These are phyloP conservation scores for Drosophila equinoxialis DNA, from an alignment of 1,140 invertebrate genomes.

Conservation along the genomic window DNA sequence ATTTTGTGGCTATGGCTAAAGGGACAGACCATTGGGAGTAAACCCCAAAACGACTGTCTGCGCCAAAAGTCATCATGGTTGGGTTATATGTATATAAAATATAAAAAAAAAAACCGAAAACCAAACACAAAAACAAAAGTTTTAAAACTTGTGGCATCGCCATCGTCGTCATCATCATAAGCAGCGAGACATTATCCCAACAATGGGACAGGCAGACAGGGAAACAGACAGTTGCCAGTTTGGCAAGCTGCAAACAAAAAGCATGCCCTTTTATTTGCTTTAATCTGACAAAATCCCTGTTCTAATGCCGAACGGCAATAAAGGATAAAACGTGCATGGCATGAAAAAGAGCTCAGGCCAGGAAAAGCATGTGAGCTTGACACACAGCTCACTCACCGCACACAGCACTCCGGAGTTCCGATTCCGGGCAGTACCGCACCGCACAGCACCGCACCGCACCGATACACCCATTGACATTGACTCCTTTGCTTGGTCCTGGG, in stretches of 20 bases:
- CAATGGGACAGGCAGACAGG: neutral
- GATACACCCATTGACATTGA: neutral
- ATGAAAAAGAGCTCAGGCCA: constrained; percentile 57
- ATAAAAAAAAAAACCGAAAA: no score
- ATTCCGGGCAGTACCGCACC: neutral
- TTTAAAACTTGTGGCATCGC: constrained; percentile 73
- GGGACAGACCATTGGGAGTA: neutral
- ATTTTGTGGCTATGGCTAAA: constrained; percentile 3
- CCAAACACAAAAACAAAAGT: constrained; percentile 15
- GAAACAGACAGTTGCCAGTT: constrained; percentile 34
- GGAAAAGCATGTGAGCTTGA: constrained; percentile 9
- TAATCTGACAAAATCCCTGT: constrained; percentile 77
- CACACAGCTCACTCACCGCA: neutral
- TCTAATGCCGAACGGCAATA: constrained; percentile 78
- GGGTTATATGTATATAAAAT: neutral
- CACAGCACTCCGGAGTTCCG: neutral
- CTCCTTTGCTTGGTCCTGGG: constrained; percentile 13
- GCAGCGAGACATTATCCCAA: neutral
- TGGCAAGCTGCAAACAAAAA: constrained; percentile 61
- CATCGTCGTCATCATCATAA: constrained; percentile 26
- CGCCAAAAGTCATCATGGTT: neutral
- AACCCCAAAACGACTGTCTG: neutral
- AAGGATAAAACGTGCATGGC: constrained; percentile 77
- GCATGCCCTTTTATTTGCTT: constrained; percentile 78
- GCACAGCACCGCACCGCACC: neutral